phyloP scores from a whole-genome alignment of 2,797 vertebrate species.

The Tapera naevia region DNA sequence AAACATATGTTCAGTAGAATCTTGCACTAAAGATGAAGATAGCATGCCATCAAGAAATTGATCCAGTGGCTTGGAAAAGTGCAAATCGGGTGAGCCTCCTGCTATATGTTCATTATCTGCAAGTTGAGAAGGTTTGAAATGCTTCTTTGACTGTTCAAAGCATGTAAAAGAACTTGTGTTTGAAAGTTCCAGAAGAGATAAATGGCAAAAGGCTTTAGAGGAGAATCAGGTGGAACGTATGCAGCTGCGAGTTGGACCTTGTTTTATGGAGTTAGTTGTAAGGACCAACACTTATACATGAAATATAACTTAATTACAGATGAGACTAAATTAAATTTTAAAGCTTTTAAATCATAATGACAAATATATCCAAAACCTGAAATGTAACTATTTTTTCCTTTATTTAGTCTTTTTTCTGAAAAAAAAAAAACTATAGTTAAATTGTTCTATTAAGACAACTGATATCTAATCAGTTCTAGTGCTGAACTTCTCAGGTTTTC shows the following conservation, averaged over 20 bases:
- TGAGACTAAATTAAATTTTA: background rate
- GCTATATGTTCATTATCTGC: background rate
- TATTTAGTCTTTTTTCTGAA: background rate
- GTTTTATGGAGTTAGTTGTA: background rate
- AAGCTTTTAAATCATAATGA: background rate
- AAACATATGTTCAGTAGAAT: background rate
- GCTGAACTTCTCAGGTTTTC: background rate
- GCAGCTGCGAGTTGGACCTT: background rate
- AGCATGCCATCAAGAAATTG: background rate
- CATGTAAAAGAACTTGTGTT: background rate
- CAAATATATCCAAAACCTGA: background rate
- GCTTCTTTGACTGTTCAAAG: background rate
- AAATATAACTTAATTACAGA: background rate
- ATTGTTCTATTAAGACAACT: background rate
- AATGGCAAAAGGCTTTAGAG: background rate
- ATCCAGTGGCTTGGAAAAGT: background rate
- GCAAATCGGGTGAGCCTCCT: background rate
- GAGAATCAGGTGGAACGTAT: background rate
- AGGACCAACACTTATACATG: background rate
- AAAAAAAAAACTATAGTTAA: background rate
- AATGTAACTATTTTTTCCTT: background rate
- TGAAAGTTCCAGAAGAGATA: background rate
- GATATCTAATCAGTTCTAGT: background rate
- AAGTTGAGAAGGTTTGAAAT: background rate
- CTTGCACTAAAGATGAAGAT: conserved; percentile 1